Evolutionary conservation across 2,113 vertebrate genomes (phyloP).

Genomic region (Paedocypris sp.): DNA sequence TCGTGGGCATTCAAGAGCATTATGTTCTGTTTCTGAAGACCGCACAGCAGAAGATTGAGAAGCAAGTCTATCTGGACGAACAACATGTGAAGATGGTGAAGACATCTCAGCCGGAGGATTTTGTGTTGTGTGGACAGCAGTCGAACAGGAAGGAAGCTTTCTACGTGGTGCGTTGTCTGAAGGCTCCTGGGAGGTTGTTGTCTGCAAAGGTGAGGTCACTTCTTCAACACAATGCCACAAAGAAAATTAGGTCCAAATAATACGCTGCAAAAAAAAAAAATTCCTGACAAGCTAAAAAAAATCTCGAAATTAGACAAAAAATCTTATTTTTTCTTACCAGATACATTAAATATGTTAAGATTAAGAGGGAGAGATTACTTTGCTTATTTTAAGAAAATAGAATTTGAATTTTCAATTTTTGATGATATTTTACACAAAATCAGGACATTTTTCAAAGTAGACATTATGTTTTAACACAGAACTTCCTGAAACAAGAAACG

Average conservation of each 20-base stretch:
- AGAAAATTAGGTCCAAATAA: not conserved
- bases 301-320: no score
- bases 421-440: no score
- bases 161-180: constrained; percentile 49
- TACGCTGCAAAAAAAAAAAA: no score
- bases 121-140: constrained; percentile 39
- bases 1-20: constrained; percentile 40
- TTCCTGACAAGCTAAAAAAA: no score
- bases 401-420: no score
- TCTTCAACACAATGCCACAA: not conserved
- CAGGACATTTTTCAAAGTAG: no score
- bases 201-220: constrained; percentile 62
- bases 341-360: no score
- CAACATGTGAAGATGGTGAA: constrained; percentile 15
- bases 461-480: no score
- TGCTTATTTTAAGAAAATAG: no score
- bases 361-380: no score
- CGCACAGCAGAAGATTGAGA: constrained; percentile 37
- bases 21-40: constrained; percentile 49
- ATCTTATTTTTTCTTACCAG: no score
- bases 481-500: no score
- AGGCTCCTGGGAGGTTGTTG: constrained; percentile 38
- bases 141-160: constrained; percentile 50
- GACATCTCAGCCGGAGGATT: constrained; percentile 43
- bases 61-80: constrained; percentile 24